Conservation (phyloP, 2,888 invertebrate species). For the Serrognathus titanus region DNA sequence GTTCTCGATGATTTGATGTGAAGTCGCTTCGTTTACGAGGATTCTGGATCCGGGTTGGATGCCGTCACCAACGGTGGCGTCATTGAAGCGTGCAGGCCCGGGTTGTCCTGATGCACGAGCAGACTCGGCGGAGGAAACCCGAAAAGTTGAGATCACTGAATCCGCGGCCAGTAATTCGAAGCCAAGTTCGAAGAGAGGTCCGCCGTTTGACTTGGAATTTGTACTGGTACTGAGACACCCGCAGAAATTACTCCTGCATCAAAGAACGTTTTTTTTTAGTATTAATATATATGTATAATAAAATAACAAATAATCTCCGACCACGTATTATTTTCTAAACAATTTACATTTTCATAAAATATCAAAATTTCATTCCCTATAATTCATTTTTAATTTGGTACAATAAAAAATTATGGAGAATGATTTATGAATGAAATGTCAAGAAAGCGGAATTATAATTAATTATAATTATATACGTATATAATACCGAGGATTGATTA, state of each 20-base stretch:
- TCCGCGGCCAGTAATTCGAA: slow-evolving; percentile 84
- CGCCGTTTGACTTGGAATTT: slow-evolving; percentile 82
- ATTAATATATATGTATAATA: not conserved
- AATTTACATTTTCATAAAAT: no score
- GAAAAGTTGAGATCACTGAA: slow-evolving; percentile 91
- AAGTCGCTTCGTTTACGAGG: slow-evolving; percentile 25
- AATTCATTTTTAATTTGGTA: no score
- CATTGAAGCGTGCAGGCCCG: slow-evolving; percentile 57
- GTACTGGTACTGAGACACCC: slow-evolving; percentile 87
- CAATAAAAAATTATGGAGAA: no score
- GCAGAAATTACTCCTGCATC: slow-evolving; percentile 86
- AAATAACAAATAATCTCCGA: no score
- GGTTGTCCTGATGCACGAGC: slow-evolving; percentile 64
- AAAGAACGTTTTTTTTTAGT: slow-evolving; percentile 16
- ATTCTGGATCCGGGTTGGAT: slow-evolving; percentile 44
- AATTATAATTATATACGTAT: no score
- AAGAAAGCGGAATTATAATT: no score
- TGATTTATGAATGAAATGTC: no score
- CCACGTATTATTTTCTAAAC: no score
- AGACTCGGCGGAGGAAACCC: slow-evolving; percentile 77
- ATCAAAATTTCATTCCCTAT: no score
- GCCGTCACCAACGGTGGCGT: slow-evolving; percentile 52
- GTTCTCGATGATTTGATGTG: slow-evolving; percentile 19
- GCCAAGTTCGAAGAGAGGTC: slow-evolving; percentile 67
- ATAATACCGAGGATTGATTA: no score